Evolutionary conservation across 1,140 invertebrate species (phyloP).

Genomic region (Helicoverpa armigera): DNA sequence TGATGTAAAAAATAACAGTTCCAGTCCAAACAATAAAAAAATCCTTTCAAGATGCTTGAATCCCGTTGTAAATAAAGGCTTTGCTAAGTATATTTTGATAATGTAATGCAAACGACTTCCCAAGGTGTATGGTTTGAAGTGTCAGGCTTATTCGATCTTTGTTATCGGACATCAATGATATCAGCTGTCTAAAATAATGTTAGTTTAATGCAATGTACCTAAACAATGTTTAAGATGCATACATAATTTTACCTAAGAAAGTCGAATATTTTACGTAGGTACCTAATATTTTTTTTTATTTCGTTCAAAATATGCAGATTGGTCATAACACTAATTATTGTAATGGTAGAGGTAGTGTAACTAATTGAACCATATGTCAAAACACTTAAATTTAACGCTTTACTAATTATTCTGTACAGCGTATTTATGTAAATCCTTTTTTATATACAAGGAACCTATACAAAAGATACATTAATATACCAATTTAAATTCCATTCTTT

Average conservation of each 20-base stretch:
- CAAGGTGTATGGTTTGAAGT: background rate
- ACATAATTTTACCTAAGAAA: too few species aligned
- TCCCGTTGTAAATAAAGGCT: background rate
- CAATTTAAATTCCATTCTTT: background rate
- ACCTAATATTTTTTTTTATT: background rate
- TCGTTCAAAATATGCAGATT: too few species aligned
- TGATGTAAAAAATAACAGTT: constrained; percentile 2
- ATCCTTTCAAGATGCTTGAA: background rate
- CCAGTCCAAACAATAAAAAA: constrained; percentile 13
- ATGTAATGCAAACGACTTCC: background rate
- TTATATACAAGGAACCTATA: background rate
- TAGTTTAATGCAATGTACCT: background rate
- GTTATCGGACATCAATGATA: background rate
- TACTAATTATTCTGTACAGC: too few species aligned
- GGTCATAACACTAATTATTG: background rate
- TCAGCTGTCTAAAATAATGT: constrained; percentile 1
- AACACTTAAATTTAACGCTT: background rate
- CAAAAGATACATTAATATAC: background rate
- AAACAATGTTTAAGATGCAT: too few species aligned
- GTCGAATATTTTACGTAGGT: background rate
- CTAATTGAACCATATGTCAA: background rate
- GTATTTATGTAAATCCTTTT: background rate
- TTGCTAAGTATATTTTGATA: background rate
- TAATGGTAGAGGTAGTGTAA: background rate
- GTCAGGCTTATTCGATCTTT: background rate